Conservation (phyloP, 2,888 invertebrate species). For the Pristionchus japonicus region DNA sequence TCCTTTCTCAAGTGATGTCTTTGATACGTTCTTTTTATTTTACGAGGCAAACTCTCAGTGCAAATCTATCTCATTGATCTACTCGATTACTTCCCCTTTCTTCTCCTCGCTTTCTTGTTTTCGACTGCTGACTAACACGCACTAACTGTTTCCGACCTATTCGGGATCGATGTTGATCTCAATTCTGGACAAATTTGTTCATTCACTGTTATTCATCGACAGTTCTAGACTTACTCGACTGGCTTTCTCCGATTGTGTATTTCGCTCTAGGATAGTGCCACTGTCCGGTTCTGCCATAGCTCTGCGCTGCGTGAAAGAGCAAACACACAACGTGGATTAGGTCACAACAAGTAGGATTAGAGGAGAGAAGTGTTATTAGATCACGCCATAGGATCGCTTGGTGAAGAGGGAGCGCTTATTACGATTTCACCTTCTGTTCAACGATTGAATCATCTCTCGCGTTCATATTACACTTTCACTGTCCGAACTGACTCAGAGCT, state of each 20-base stretch:
- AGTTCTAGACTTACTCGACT: not conserved
- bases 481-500: no score
- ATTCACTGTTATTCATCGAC: not conserved
- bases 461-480: not conserved
- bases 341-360: not conserved
- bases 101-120: not conserved
- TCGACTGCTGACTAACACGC: not conserved
- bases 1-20: no score
- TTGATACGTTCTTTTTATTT: no score
- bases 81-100: not conserved
- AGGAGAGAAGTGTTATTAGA: not conserved
- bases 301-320: not conserved
- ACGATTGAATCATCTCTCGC: not conserved
- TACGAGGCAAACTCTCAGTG: no score
- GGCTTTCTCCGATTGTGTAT: not conserved
- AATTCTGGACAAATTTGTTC: not conserved
- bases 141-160: not conserved
- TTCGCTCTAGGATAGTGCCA: not conserved
- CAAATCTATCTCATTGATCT: no score
- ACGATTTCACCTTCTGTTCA: no score
- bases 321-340: not conserved
- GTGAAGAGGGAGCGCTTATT: no score
- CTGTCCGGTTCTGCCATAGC: not conserved
- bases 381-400: not conserved
- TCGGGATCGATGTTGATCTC: not conserved